Evolutionary conservation across 2,888 invertebrate species (phyloP), one percentile per base, ranked within the genome.

Genomic region (Caenorhabditis plicata): DNA sequence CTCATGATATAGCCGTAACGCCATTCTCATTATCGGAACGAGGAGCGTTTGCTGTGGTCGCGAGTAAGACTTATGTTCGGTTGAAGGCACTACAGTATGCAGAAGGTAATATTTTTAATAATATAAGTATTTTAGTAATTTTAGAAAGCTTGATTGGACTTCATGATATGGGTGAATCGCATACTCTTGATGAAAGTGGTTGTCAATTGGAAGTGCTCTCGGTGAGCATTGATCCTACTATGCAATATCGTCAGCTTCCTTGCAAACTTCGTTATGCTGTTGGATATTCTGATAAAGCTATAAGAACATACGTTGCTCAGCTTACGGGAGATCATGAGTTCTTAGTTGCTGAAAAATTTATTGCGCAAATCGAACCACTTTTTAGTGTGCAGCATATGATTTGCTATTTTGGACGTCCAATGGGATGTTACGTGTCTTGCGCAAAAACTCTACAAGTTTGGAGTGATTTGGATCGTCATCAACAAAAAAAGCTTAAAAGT

Each of bases 401-500:
- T 17, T 68, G 68, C 36, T 68, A 65, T 46, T 58, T 63, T 39
- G 68, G 68, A 7, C 55, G 68, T 13, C 68, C 68, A 13, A 68
- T 68, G 68, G 68, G 68, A 3, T 68, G 68, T 51, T 68, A 68
- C 29, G 64, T 63, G 13, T 52, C 41, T 27, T 62, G 61, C 22
- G 47, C 68, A 3, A 68, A 68, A 22, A 68, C 64, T 3, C 50
- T 68, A 17, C 68, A 68, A 47, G 51, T 68, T 19, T 68, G 68
- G 68, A 68, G 65, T 33, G 68, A 68, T 50, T 44, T 68, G 48
- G 68, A 68, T 48, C 45, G 68, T n/a, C 68, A 68, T 38, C 68
- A 68, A 40, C 68, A 68, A 46, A 68, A 68, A 33, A 68, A 68
- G 36, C 45, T 68, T 54, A 68, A 68, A 36, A 65, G 64, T 49